Evolutionary conservation across 2,888 invertebrate genomes (phyloP), one percentile per base, ranked within the genome.

Genomic region (Oegoconia quadripuncta): DNA sequence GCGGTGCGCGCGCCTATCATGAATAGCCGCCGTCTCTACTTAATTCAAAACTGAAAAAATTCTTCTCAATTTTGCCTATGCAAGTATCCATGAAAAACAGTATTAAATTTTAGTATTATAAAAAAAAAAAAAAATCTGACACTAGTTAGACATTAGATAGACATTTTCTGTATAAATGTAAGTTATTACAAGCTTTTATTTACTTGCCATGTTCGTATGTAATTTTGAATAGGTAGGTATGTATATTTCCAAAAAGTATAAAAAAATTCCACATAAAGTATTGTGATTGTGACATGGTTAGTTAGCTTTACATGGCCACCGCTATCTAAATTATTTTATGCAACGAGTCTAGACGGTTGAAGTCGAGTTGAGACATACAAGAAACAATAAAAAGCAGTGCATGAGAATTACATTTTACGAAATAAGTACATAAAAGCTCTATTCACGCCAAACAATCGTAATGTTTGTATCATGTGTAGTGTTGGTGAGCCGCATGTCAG

Each of bases 1-100:
- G 55, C 50, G 64, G 59, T 80, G 83, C 83, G 84, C 84, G 84
- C 84, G 81, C 82, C 81, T 72, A 65, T 37, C 29, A 14, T 23
- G 18, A 18, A 17, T 18, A 13, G 8, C 22, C 68, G 59, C 63
- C 51, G 57, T 60, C 52, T 54, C 64, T 56, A 60, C 60, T 64
- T 46, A 51, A 35, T 36, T 40, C 32, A 40, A 40, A 26, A 25
- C 29, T 20, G 31, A 31, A 27, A 25, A 31, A 27, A 3, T 39
- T 29, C 2, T 25, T 8, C 13, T n/a, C 16, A 31, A n/a, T n/a
- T n/a, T n/a, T n/a, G n/a, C n/a, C n/a, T n/a, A n/a, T n/a, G n/a
- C n/a, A n/a, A n/a, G n/a, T n/a, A n/a, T n/a, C n/a, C n/a, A n/a
- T n/a, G n/a, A n/a, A n/a, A n/a, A n/a, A n/a, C n/a, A n/a, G n/a